phyloP scores from a whole-genome alignment of 2,888 invertebrate species.

The Colletes collaris region DNA sequence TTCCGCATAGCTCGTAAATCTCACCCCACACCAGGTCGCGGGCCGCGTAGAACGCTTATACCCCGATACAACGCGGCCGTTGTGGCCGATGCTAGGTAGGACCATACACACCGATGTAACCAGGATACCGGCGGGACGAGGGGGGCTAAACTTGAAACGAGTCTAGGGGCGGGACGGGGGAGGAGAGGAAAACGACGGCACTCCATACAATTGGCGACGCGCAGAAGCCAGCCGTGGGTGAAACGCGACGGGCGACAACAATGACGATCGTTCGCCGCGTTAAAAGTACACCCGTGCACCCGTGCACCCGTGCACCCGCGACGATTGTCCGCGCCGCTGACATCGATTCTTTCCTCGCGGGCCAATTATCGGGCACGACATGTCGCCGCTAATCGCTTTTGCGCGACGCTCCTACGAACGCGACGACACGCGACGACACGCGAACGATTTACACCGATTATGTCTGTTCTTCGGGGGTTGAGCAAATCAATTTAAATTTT shows the following conservation, averaged over 20 bases:
- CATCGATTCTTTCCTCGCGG: constrained; percentile 60
- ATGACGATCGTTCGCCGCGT: constrained; percentile 54
- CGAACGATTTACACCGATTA: background rate
- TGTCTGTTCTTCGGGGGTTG: background rate
- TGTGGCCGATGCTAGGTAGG: constrained; percentile 47
- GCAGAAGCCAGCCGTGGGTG: constrained; percentile 39
- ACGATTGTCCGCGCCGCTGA: constrained; percentile 51
- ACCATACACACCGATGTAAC: constrained; percentile 29
- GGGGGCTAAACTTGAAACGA: constrained; percentile 48
- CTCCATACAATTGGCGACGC: constrained; percentile 55
- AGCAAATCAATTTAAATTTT: too few relatives aligned
- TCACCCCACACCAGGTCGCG: constrained; percentile 59
- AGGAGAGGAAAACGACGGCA: constrained; percentile 2
- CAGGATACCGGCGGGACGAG: constrained; percentile 10
- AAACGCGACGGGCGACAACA: constrained; percentile 62
- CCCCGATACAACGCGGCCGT: constrained; percentile 71
- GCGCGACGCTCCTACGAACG: constrained; percentile 19
- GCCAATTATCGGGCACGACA: constrained; percentile 52
- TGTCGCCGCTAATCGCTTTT: constrained; percentile 42
- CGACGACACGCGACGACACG: background rate
- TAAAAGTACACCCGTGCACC: constrained; percentile 40
- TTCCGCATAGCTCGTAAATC: constrained; percentile 77
- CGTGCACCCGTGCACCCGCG: constrained; percentile 23
- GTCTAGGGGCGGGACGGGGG: constrained; percentile 11
- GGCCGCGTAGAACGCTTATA: constrained; percentile 63